Evolutionary conservation across 2,888 invertebrate genomes (phyloP), one percentile per base, ranked within the genome.

Genomic region (Tortrix viridana): DNA sequence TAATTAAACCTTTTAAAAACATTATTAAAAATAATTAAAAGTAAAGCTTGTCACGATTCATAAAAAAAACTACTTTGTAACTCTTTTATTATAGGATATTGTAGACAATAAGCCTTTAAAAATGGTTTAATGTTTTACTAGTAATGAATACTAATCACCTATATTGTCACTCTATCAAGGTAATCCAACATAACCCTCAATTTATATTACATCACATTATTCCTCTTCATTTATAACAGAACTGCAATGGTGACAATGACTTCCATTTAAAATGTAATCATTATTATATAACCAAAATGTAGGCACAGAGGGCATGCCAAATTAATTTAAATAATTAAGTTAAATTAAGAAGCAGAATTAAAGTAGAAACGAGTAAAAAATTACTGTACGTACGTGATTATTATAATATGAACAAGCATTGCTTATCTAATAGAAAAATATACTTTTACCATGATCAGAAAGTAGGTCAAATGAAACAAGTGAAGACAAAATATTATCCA

Each of bases 131-230:
- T 61, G 18, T 44, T 55, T 18, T 50, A 57, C 60, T 53, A 20
- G 32, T 38, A 20, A 47, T 67, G 71, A 65, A 71, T 71, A 65
- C 55, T 55, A 65, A 69, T 66, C 14, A 43, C 43, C 26, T 44
- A 61, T 55, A 67, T 68, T 65, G 67, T 65, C 12, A 46, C 65
- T 67, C 61, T 70, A 66, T 65, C 66, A 59, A 18, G 56, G 67
- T 67, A 71, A 71, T 66, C 68, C 56, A 59, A 59, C 69, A 68
- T 70, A 70, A 69, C 71, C 70, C 74, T 69, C 65, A 66, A 67
- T 67, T 32, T 66, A 55, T 59, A 50, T 74, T 69, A 69, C 60
- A 57, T 65, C 65, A 69, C 20, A 22, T 43, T 32, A 47, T 44
- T 18, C 2, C 12, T 18, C 41, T 53, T 60, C 53, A 63, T 58